Evolutionary conservation across 2,113 vertebrate species (phyloP).

Genomic region (Ciconia stormi): DNA sequence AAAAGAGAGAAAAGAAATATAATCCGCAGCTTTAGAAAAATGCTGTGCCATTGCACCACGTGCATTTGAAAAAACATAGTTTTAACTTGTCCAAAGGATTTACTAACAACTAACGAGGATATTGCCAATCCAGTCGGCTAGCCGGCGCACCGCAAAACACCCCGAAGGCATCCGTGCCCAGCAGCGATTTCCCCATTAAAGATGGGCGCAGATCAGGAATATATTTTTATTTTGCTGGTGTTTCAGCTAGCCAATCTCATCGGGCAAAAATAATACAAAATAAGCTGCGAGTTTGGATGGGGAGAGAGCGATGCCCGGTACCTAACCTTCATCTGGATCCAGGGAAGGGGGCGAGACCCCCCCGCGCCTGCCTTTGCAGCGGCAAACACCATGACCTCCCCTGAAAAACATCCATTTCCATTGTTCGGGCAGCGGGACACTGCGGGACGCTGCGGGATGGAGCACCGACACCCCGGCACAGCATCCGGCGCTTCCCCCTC

Average conservation of each 20-base stretch:
- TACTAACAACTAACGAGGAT: background rate
- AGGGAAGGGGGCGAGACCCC: background rate
- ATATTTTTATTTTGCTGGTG: background rate
- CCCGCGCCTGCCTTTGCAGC: fast-evolving
- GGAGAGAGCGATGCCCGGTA: background rate
- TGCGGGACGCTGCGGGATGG: background rate
- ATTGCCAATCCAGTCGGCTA: background rate
- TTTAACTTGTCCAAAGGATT: background rate
- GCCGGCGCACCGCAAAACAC: background rate
- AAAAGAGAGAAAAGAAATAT: background rate
- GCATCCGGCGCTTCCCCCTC: background rate
- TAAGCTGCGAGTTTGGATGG: fast-evolving
- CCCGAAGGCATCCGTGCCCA: background rate
- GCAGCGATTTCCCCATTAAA: background rate
- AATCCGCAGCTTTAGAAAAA: background rate
- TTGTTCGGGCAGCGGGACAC: background rate
- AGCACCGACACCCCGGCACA: background rate
- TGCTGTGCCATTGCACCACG: fast-evolving
- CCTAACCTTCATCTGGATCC: background rate
- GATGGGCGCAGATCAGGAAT: background rate
- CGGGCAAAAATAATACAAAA: background rate
- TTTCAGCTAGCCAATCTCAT: background rate
- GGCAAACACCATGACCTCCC: background rate
- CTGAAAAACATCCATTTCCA: background rate
- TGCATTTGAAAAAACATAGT: background rate